These are phyloP conservation scores for Brachionus manjavacas DNA, from an alignment of 1,140 invertebrate species.

Conservation along the genomic window DNA sequence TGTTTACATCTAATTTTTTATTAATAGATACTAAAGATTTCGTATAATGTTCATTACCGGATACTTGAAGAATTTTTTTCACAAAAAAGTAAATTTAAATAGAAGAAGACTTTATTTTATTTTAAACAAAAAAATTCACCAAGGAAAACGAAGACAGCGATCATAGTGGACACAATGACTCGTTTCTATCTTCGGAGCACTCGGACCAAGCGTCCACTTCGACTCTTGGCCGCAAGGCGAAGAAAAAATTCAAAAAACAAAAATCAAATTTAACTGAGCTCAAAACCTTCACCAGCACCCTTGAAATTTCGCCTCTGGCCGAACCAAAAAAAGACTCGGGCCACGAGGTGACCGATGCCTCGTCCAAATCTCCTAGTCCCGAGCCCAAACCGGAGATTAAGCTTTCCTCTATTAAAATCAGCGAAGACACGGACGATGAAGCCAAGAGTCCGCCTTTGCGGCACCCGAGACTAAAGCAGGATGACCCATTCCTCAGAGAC, in stretches of 20 bases:
- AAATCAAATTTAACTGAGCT: background rate
- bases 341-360: background rate
- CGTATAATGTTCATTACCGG: slow-evolving; percentile 33
- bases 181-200: background rate
- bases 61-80: slow-evolving; percentile 41
- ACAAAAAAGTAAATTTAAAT: slow-evolving; percentile 37
- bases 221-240: background rate
- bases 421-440: background rate
- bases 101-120: background rate
- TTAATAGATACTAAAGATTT: background rate
- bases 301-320: background rate
- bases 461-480: background rate
- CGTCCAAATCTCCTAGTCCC: background rate
- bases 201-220: background rate
- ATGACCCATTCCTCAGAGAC: slow-evolving; percentile 29
- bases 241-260: background rate
- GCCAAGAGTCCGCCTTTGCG: background rate
- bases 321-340: background rate
- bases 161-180: background rate
- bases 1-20: background rate
- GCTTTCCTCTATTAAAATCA: background rate
- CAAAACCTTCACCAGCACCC: background rate
- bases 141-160: background rate
- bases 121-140: too few species aligned
- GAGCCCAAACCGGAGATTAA: background rate